phyloP scores from a whole-genome alignment of 2,888 invertebrate species.

The Macropis europaea region DNA sequence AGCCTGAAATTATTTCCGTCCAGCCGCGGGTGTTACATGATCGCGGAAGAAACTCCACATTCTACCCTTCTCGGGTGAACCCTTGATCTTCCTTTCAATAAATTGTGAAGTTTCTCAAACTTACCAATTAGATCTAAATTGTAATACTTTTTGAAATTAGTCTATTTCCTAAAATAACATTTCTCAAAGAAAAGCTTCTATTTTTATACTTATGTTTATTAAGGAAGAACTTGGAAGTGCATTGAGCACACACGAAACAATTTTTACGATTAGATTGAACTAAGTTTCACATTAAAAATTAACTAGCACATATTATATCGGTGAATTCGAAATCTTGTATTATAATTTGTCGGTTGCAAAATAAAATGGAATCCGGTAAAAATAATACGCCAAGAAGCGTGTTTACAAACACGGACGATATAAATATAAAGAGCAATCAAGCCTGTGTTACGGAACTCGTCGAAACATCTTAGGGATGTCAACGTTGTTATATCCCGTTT shows the following conservation, averaged over 20 bases:
- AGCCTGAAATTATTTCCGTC: conserved; percentile 48
- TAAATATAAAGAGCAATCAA: conserved; percentile 19
- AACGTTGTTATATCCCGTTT: not conserved
- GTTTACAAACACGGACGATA: conserved; percentile 38
- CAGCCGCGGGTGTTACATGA: conserved; percentile 44
- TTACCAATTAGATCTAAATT: too few species aligned
- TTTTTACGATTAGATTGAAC: too few species aligned
- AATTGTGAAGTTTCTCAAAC: too few species aligned
- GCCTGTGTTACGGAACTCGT: not conserved
- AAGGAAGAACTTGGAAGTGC: too few species aligned
- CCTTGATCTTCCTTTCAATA: not conserved
- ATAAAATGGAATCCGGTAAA: conserved; percentile 2
- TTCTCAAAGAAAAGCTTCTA: too few species aligned
- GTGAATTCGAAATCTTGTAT: too few species aligned
- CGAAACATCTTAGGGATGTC: not conserved
- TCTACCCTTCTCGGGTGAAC: conserved; percentile 12
- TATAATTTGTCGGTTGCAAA: not conserved
- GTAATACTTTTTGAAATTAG: too few species aligned
- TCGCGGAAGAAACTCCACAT: conserved; percentile 26
- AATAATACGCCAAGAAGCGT: conserved; percentile 11
- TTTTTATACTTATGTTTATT: too few species aligned
- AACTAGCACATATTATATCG: too few species aligned
- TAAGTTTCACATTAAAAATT: too few species aligned
- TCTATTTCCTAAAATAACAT: too few species aligned
- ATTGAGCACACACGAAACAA: too few species aligned